Conservation (phyloP, 2,888 invertebrate species). For the Theristus sp. region DNA sequence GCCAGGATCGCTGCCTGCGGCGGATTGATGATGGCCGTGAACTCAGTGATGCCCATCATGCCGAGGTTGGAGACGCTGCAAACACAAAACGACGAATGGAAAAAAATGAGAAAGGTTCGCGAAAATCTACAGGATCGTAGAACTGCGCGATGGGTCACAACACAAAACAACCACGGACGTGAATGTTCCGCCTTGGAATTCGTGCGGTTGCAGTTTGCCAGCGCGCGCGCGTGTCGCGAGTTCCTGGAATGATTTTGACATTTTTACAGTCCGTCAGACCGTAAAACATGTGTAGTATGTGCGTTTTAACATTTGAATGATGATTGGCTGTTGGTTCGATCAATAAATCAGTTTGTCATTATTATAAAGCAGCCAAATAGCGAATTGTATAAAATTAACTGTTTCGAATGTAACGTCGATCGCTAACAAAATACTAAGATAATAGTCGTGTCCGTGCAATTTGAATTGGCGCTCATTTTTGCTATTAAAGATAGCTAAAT, state of each 20-base stretch:
- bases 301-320: too few species aligned
- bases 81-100: slow-evolving; percentile 9
- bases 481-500: too few species aligned
- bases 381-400: too few species aligned
- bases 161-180: slow-evolving; percentile 16
- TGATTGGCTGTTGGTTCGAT: too few species aligned
- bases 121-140: not conserved
- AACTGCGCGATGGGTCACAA: not conserved
- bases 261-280: too few species aligned
- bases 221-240: slow-evolving; percentile 20
- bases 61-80: slow-evolving; percentile 48
- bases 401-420: too few species aligned
- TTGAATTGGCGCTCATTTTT: too few species aligned
- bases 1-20: slow-evolving; percentile 49
- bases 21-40: slow-evolving; percentile 49
- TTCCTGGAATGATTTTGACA: not conserved
- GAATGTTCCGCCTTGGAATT: slow-evolving; percentile 43
- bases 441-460: too few species aligned
- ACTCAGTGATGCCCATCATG: slow-evolving; percentile 47
- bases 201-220: slow-evolving; percentile 47
- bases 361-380: too few species aligned
- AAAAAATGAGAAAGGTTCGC: not conserved
- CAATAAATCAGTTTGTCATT: too few species aligned
- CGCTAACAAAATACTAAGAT: too few species aligned
- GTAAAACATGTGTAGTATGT: too few species aligned